Evolutionary conservation across 2,888 invertebrate species (phyloP), one percentile per base, ranked within the genome.

Genomic region (Drosophila testacea): DNA sequence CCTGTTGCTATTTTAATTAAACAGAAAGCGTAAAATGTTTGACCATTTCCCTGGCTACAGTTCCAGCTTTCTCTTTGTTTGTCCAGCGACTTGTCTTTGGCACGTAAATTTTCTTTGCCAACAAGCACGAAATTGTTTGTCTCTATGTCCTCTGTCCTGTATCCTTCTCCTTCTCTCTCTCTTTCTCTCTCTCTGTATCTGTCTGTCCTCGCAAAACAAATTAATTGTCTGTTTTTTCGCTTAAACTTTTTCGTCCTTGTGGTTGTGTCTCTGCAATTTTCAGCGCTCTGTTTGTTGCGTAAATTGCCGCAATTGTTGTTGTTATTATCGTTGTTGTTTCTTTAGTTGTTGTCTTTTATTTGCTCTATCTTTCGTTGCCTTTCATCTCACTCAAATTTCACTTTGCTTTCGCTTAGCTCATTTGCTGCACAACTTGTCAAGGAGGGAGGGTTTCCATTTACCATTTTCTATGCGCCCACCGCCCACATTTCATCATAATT

Each of bases 11-110:
- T 86, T 83, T 83, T 83, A 83, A 83, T 83, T 83, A 83, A 86
- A 88, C 88, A 86, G 83, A 88, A 83, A 88, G 87, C 83, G 87
- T 83, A 71, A 88, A 83, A 88, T 88, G 86, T 81, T 88, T 83
- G 88, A 73, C 86, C 88, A 86, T 77, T 70, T 48, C 38, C n/a
- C 47, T 39, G 41, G 22, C 55, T 56, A 27, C 42, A 41, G 27
- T 13, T 52, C 11, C 36, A 27, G 42, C 28, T 48, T 51, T 39
- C 46, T 54, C 38, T 71, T 54, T 75, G 77, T 70, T 85, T 70
- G 66, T 52, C 64, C 71, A 62, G 67, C 69, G 60, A 60, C 73
- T 86, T 88, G 79, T 88, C 88, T 88, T 88, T 77, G 77, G 52
- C 88, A 88, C 88, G 83, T 83, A 88, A 83, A 83, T 83, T 88